Conservation (phyloP, 2,113 vertebrate species). For the Uropsilus gracilis region DNA sequence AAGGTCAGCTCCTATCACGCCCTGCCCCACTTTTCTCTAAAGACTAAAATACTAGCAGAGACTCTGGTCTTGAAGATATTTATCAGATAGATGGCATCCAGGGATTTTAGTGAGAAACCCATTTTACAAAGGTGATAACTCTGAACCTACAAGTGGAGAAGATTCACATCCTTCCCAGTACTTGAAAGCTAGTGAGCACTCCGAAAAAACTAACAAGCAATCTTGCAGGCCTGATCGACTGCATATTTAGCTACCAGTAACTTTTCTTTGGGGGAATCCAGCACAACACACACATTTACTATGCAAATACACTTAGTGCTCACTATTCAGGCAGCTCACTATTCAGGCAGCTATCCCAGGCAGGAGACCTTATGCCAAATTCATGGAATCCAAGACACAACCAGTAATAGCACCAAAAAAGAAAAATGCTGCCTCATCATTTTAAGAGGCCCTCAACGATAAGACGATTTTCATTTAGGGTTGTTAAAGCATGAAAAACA, state of each 20-base stretch:
- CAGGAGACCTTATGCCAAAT: background rate
- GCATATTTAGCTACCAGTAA: background rate
- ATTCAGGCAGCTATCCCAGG: background rate
- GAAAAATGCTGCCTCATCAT: background rate
- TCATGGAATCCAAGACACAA: background rate
- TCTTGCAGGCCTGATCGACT: background rate
- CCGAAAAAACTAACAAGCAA: background rate
- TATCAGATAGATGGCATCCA: background rate
- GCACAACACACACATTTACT: background rate
- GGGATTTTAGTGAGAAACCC: conserved; percentile 16
- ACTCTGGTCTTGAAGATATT: conserved; percentile 27
- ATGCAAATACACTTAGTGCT: background rate
- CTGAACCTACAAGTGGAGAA: background rate
- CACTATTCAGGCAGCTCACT: background rate
- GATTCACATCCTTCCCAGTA: background rate
- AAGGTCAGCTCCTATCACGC: background rate
- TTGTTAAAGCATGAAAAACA: background rate
- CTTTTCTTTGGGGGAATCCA: conserved; percentile 2
- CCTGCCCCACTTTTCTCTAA: background rate
- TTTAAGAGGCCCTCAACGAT: background rate
- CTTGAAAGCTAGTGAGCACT: background rate
- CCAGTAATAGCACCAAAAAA: background rate
- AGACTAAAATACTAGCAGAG: conserved; percentile 28
- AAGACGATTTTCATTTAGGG: background rate
- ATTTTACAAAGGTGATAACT: background rate